These are phyloP conservation scores for Abrostola triplasia DNA, from an alignment of 2,888 invertebrate species.

Conservation along the genomic window DNA sequence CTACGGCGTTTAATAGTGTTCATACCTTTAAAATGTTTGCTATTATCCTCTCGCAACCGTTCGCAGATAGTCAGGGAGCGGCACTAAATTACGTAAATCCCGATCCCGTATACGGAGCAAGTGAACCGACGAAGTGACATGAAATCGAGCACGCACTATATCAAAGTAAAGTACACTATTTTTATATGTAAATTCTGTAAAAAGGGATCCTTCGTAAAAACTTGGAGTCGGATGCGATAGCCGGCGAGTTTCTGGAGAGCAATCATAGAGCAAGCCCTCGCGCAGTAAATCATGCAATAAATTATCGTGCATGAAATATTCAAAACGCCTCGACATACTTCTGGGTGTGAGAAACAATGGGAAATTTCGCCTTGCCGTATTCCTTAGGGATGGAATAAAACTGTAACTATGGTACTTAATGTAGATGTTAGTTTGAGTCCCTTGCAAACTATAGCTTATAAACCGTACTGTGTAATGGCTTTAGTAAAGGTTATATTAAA, in stretches of 20 bases:
- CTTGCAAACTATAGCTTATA: slow-evolving; percentile 9
- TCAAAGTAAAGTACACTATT: slow-evolving; percentile 63
- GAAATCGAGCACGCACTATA: slow-evolving; percentile 53
- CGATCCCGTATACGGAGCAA: slow-evolving; percentile 37
- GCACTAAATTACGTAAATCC: slow-evolving; percentile 45
- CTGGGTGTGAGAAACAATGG: slow-evolving; percentile 74
- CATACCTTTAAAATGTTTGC: slow-evolving; percentile 37
- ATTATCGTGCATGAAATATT: slow-evolving; percentile 85
- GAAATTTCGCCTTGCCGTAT: slow-evolving; percentile 67
- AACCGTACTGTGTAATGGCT: not conserved
- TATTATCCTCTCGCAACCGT: slow-evolving; percentile 25
- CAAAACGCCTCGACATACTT: slow-evolving; percentile 78
- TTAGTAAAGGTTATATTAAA: too few relatives aligned
- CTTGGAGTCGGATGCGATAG: slow-evolving; percentile 55
- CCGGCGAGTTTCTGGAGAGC: slow-evolving; percentile 54
- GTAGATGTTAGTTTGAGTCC: slow-evolving; percentile 44
- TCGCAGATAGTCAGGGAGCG: slow-evolving; percentile 41
- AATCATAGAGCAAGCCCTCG: slow-evolving; percentile 69
- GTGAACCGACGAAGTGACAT: slow-evolving; percentile 49
- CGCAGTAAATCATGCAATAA: slow-evolving; percentile 84
- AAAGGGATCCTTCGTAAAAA: slow-evolving; percentile 65
- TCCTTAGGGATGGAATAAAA: slow-evolving; percentile 58
- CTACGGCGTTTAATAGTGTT: slow-evolving; percentile 16
- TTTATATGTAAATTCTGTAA: slow-evolving; percentile 67
- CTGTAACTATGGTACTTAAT: slow-evolving; percentile 48